Conservation (phyloP, 2,797 vertebrate species). For the Lepidocolaptes lacrymiger region DNA sequence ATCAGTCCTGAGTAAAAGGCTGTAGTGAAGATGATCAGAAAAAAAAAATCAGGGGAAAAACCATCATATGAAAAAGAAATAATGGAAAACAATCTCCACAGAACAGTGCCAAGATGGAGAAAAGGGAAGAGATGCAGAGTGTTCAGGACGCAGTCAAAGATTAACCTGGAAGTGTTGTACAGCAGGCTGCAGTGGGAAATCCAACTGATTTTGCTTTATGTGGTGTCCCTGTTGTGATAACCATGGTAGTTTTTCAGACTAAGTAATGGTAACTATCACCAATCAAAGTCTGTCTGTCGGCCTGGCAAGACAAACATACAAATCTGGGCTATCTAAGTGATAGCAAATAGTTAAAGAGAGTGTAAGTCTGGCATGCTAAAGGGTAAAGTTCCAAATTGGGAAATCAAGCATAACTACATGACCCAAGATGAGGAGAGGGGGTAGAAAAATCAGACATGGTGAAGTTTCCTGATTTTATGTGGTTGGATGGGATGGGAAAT, state of each 20-base stretch:
- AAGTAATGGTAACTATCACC: background rate
- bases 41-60: background rate
- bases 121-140: background rate
- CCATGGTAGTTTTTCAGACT: background rate
- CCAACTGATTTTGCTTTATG: background rate
- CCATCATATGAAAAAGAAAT: background rate
- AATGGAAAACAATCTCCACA: background rate
- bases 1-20: background rate
- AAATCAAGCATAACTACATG: background rate
- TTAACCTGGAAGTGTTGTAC: background rate
- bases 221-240: background rate
- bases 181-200: background rate
- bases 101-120: background rate
- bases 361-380: background rate
- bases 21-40: background rate
- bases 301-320: background rate
- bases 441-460: background rate
- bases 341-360: accelerated
- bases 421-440: background rate
- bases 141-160: background rate
- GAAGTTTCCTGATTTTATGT: background rate
- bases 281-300: background rate
- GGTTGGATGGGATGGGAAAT: background rate
- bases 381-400: background rate
- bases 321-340: background rate